phyloP scores from a whole-genome alignment of 2,888 invertebrate genomes.

The Venusia cambrica region DNA sequence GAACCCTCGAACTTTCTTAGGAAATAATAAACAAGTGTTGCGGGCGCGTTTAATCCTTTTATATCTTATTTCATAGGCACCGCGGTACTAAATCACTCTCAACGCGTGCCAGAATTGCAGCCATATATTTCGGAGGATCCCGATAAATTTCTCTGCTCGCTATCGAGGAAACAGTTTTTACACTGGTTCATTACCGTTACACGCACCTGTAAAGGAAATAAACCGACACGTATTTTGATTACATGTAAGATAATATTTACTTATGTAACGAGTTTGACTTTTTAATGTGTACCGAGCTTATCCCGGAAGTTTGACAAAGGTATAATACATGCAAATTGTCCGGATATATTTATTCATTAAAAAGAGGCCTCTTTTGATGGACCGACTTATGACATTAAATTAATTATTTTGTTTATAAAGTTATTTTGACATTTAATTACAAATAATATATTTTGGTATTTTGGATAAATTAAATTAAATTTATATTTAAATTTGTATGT shows the following conservation, averaged over 20 bases:
- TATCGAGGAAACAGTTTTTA: slow-evolving; percentile 61
- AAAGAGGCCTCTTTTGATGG: no score
- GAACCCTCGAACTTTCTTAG: slow-evolving; percentile 2
- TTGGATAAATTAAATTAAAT: no score
- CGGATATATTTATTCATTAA: no score
- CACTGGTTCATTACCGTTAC: slow-evolving; percentile 59
- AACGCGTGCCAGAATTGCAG: slow-evolving; percentile 50
- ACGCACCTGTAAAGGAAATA: no score
- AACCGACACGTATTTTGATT: slow-evolving; percentile 38
- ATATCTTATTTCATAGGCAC: slow-evolving; percentile 54
- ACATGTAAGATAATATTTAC: slow-evolving; percentile 35
- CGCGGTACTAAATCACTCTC: slow-evolving; percentile 55
- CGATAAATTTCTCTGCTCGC: slow-evolving; percentile 61
- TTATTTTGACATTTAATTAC: no score
- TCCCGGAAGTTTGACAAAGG: no score
- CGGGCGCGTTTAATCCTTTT: slow-evolving; percentile 48
- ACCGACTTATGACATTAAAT: no score
- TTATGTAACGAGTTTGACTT: slow-evolving; percentile 35
- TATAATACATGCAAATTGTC: no score
- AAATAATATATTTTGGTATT: no score
- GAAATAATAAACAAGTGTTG: slow-evolving; percentile 10
- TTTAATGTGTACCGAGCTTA: no score
- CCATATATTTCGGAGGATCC: slow-evolving; percentile 59
- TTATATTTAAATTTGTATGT: no score
- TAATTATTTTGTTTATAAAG: no score